Evolutionary conservation across 2,888 invertebrate species (phyloP), one percentile per base, ranked within the genome.

Genomic region (Caenorhabditis imperialis): DNA sequence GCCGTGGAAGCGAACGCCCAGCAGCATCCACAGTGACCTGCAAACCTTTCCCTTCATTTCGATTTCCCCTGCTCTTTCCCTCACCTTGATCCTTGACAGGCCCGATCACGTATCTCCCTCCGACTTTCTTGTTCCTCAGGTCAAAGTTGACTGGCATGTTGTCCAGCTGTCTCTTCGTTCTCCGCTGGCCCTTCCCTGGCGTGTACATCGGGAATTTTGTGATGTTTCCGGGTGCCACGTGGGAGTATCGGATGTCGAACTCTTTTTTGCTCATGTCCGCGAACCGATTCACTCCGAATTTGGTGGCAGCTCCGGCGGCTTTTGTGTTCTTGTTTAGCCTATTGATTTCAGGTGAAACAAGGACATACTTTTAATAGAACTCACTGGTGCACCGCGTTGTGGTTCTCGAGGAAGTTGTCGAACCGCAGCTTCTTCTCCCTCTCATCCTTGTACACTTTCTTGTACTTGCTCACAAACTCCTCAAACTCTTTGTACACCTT

Each of bases 1-100:
- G 57, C 62, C 18, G 62, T 63, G 4, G 57, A 57, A 7, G 71
- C 62, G 30, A 71, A 71, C n/a, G 57, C 71, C 71, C 71, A 71
- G 14, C 71, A 71, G 38, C 57, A 58, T 14, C 57, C 27, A 45
- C 71, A 71, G 0, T 22, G 8, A 3, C 40, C 70, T 70, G 42
- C 8, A n/a, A n/a, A n/a, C n/a, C n/a, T n/a, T n/a, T n/a, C n/a
- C n/a, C n/a, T n/a, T n/a, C n/a, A n/a, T n/a, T n/a, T n/a, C n/a
- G n/a, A n/a, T n/a, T n/a, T n/a, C n/a, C n/a, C n/a, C n/a, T n/a
- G n/a, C n/a, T n/a, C n/a, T n/a, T n/a, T n/a, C n/a, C n/a, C 20
- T 20, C 42, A 57, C 71, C 71, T 45, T 71, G 71, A 47, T 62
- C 53, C 23, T 63, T 71, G n/a, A 62, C 20, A 12, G 18, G 16